phyloP scores from a whole-genome alignment of 2,888 invertebrate genomes.

The Rhabditoides inermis region DNA sequence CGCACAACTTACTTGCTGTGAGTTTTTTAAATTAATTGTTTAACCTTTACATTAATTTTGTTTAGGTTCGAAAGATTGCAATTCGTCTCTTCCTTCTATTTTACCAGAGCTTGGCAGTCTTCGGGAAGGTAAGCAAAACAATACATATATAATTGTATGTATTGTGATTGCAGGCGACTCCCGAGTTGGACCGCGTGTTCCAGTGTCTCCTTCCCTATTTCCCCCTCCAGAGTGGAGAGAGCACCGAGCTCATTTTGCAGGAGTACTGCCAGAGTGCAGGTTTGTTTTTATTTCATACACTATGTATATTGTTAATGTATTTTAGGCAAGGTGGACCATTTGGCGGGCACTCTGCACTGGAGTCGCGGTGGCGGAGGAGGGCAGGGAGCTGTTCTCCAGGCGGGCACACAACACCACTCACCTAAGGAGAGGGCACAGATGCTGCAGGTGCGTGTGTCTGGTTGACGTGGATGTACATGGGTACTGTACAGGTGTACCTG shows the following conservation, averaged over 20 bases:
- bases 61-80: slow-evolving; percentile 50
- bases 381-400: too few relatives aligned
- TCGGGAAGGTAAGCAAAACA: slow-evolving; percentile 22
- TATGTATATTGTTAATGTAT: too few relatives aligned
- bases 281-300: background rate
- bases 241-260: slow-evolving; percentile 33
- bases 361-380: too few relatives aligned
- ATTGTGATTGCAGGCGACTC: slow-evolving; percentile 12
- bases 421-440: slow-evolving; percentile 42
- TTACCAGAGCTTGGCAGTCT: slow-evolving; percentile 46
- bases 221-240: slow-evolving; percentile 36
- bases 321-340: too few relatives aligned
- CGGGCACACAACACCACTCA: slow-evolving; percentile 9
- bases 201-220: slow-evolving; percentile 47
- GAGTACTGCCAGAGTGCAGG: slow-evolving; percentile 38
- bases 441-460: slow-evolving; percentile 25
- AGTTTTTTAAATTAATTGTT: too few relatives aligned
- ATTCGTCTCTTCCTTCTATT: slow-evolving; percentile 49
- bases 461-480: too few relatives aligned
- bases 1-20: slow-evolving; percentile 46
- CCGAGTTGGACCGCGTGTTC: slow-evolving; percentile 39
- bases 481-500: slow-evolving; percentile 36
- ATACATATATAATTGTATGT: background rate
- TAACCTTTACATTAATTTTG: too few relatives aligned
- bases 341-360: too few relatives aligned